These are phyloP conservation scores for Scomberomorus guttatus DNA, from an alignment of 2,797 vertebrate species.

Conservation along the genomic window DNA sequence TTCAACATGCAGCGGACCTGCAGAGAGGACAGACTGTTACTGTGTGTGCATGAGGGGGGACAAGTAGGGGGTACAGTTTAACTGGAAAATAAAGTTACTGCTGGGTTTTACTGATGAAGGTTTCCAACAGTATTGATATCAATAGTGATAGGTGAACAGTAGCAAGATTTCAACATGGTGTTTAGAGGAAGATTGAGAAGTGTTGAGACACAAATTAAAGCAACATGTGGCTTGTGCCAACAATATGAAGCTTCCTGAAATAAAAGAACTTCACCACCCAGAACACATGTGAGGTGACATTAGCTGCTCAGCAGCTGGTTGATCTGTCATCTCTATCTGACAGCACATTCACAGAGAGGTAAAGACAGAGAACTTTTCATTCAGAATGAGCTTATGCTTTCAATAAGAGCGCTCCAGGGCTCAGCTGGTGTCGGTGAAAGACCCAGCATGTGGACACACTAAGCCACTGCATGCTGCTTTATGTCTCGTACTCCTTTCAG, in stretches of 20 bases:
- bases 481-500: background rate
- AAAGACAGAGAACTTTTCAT: too few relatives aligned
- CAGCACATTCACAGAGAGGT: too few relatives aligned
- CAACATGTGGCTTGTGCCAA: background rate
- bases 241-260: too few relatives aligned
- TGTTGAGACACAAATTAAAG: background rate
- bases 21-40: constrained; percentile 54
- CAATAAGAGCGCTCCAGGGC: background rate
- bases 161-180: background rate
- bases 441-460: too few relatives aligned
- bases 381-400: background rate
- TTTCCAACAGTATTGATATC: background rate
- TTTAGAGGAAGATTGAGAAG: background rate
- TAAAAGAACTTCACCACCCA: background rate
- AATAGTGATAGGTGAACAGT: background rate
- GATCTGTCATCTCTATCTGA: too few relatives aligned
- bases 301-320: too few relatives aligned
- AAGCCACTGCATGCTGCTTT: too few relatives aligned
- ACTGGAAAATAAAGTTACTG: background rate
- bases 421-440: too few relatives aligned
- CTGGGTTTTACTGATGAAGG: background rate
- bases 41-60: constrained; percentile 22
- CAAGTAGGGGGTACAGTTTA: background rate
- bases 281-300: background rate
- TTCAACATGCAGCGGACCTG: constrained; percentile 99